Base-by-base conservation (phyloP, 2,888 invertebrate species). In the Apotomis turbidana region DNA sequence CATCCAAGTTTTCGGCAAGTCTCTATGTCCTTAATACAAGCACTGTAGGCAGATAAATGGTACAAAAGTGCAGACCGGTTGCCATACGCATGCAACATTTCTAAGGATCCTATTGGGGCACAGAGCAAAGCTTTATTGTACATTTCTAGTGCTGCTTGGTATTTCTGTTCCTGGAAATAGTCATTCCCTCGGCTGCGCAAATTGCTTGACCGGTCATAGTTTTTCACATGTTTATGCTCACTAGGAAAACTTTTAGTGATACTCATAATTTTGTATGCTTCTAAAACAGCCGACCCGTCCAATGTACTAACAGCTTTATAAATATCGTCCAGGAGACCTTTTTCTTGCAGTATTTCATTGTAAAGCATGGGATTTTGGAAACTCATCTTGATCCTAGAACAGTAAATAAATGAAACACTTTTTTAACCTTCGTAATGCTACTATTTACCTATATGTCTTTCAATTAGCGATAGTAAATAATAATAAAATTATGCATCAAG, bases 61-160 rank as follows among this genome's bases (percentile, higher is more conserved):
- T 74, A 71, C 0, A 77, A 44, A 4, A 78, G 63, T 3, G 78
- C 79, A 0, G 79, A 77, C 51, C 78, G 64, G 64, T 78, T 78
- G 36, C 78, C 69, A 27, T 74, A 78, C 4, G 76, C 79, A 36
- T 76, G 61, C 12, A 71, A 70, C 60, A 78, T 44, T 15, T 75
- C 75, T n/a, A 66, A 55, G 4, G 79, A 78, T 6, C 71, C 72
- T n/a, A 61, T 62, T 3, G 78, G 77, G 6, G 79, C 79, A 59
- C 51, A 74, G 13, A 75, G 55, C 38, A 79, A 54, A 6, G 79
- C 78, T 44, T 61, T 73, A 59, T 79, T 79, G 60, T 78, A 79
- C 15, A 41, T 70, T 59, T 64, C 59, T 12, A 77, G 59, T 1
- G 79, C 75, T 13, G 51, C 13, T 6, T 75, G 74, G 36, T 68